These are phyloP conservation scores for Falcunculus frontatus DNA, from an alignment of 2,113 vertebrate species.

Conservation along the genomic window DNA sequence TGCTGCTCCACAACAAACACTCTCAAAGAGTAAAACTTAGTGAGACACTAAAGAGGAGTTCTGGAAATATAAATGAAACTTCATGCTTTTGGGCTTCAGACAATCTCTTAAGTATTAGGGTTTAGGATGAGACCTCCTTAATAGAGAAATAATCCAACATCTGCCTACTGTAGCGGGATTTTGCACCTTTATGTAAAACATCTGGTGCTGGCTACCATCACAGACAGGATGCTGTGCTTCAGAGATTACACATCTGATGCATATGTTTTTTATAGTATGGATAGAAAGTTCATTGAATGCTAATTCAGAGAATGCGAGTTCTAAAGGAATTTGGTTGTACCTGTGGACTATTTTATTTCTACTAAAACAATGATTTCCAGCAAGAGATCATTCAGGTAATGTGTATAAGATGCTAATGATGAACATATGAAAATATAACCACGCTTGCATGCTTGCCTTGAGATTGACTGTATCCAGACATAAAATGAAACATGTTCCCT, in stretches of 20 bases:
- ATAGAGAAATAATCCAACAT: conserved; percentile 20
- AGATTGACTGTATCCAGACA: neutral
- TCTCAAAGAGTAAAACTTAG: neutral
- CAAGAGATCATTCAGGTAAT: neutral
- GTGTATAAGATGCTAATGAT: neutral
- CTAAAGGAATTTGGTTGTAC: neutral
- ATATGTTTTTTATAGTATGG: neutral
- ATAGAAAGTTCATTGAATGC: neutral
- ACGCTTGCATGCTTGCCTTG: neutral
- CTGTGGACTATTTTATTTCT: neutral
- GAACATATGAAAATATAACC: neutral
- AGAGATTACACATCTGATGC: neutral
- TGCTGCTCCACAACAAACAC: neutral
- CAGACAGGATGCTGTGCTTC: neutral
- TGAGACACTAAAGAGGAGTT: neutral
- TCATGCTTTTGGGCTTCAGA: neutral
- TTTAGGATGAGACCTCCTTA: neutral
- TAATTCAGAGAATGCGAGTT: neutral
- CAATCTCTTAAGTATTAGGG: neutral
- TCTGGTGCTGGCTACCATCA: conserved; percentile 14
- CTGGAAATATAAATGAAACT: neutral
- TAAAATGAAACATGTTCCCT: neutral
- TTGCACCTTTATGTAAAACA: conserved; percentile 36
- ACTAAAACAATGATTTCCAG: neutral
- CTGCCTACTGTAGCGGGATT: neutral